phyloP scores from a whole-genome alignment of 1,140 invertebrate genomes.

The Rhopalosiphum maidis region DNA sequence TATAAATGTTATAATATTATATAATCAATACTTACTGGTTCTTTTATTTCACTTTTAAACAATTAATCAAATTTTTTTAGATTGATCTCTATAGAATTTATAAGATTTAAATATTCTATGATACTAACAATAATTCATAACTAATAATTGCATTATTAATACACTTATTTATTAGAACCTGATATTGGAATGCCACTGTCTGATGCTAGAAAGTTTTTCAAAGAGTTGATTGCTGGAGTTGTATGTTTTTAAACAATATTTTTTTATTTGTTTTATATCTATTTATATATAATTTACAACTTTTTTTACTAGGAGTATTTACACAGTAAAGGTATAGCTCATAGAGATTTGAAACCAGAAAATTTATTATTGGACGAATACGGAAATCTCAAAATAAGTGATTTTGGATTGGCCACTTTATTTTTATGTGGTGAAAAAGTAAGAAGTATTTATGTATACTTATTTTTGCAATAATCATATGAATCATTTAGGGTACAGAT shows the following conservation, averaged over 20 bases:
- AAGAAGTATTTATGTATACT: constrained; percentile 34
- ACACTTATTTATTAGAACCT: constrained; percentile 76
- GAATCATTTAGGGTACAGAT: background rate
- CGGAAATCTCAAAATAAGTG: constrained; percentile 92
- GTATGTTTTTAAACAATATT: constrained; percentile 62
- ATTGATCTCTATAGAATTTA: background rate
- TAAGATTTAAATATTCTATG: background rate
- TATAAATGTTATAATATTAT: background rate
- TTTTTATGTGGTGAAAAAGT: constrained; percentile 70
- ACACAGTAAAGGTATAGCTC: constrained; percentile 80
- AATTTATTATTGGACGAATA: constrained; percentile 88
- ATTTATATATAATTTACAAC: constrained; percentile 26
- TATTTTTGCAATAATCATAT: background rate
- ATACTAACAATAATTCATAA: background rate
- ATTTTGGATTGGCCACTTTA: constrained; percentile 96
- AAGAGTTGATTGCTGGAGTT: constrained; percentile 83
- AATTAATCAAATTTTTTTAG: background rate
- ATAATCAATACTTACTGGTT: background rate
- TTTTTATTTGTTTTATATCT: background rate
- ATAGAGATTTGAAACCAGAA: constrained; percentile 95
- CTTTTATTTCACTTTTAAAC: background rate
- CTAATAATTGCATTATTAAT: background rate
- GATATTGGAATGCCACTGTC: constrained; percentile 86
- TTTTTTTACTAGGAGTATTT: constrained; percentile 71
- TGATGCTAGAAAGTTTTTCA: constrained; percentile 88